Evolutionary conservation across 2,113 vertebrate species (phyloP).

Genomic region (Stegastes partitus): DNA sequence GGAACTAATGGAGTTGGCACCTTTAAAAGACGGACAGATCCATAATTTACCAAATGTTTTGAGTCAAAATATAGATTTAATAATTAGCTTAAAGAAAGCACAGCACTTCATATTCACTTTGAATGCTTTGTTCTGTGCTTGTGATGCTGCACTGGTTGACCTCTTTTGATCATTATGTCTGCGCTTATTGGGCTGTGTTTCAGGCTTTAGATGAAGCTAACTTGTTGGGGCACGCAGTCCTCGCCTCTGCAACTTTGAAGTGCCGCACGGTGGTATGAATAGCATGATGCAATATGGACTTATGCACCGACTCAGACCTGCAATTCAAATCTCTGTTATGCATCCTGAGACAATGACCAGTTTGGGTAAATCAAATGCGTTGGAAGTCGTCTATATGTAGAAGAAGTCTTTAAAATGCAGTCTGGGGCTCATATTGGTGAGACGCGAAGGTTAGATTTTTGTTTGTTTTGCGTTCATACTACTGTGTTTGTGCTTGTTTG

Average conservation of each 20-base stretch:
- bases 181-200: no score
- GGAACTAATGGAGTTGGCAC: slow-evolving; percentile 1
- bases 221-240: no score
- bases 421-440: background rate
- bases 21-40: background rate
- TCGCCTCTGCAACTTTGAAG: no score
- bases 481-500: background rate
- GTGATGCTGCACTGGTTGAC: background rate
- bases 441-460: background rate
- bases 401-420: background rate
- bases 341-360: no score
- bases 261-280: no score
- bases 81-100: no score
- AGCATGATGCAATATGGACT: no score
- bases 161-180: background rate
- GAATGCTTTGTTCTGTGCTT: background rate
- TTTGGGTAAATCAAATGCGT: background rate
- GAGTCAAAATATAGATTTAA: background rate
- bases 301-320: no score
- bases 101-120: background rate
- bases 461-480: background rate
- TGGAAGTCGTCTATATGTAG: background rate
- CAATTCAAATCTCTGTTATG: no score
- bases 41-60: background rate
- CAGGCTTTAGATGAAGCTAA: no score